phyloP scores from a whole-genome alignment of 2,888 invertebrate genomes.

The Caenorhabditis becei region DNA sequence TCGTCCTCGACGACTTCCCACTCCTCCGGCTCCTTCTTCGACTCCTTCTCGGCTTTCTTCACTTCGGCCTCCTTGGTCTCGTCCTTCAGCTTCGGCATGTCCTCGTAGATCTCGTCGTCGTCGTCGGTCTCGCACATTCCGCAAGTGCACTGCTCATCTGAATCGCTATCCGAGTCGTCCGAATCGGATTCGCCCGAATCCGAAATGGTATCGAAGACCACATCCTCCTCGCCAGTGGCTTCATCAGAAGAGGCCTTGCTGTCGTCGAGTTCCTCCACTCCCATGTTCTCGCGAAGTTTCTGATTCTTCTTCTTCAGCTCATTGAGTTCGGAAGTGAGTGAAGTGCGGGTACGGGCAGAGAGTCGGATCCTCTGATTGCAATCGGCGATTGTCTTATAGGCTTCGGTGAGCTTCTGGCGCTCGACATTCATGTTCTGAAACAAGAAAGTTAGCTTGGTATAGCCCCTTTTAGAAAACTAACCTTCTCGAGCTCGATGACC shows the following conservation, averaged over 20 bases:
- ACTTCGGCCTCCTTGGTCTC: neutral
- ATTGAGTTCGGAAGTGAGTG: neutral
- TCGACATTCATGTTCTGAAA: neutral
- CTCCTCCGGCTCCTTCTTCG: constrained; percentile 4
- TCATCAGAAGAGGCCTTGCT: no score
- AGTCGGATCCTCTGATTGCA: neutral
- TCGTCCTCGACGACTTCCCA: constrained; percentile 28
- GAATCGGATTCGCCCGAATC: constrained; percentile 1
- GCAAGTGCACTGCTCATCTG: constrained; percentile 12
- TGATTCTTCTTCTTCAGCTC: constrained; percentile 15
- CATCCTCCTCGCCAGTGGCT: neutral
- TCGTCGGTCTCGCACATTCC: neutral
- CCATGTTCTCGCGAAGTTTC: constrained; percentile 22
- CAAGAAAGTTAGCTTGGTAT: neutral
- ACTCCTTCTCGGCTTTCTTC: neutral
- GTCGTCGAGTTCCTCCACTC: constrained; percentile 24
- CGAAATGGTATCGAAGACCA: no score
- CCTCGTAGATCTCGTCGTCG: constrained; percentile 3
- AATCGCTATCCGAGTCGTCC: neutral
- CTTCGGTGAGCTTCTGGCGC: neutral
- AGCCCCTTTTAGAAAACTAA: neutral
- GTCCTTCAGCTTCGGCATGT: constrained; percentile 10
- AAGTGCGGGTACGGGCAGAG: neutral
- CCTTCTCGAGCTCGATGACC: neutral
- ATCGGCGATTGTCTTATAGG: neutral